These are phyloP conservation scores for Beaufortia kweichowensis DNA, from an alignment of 2,113 vertebrate genomes.

Conservation along the genomic window DNA sequence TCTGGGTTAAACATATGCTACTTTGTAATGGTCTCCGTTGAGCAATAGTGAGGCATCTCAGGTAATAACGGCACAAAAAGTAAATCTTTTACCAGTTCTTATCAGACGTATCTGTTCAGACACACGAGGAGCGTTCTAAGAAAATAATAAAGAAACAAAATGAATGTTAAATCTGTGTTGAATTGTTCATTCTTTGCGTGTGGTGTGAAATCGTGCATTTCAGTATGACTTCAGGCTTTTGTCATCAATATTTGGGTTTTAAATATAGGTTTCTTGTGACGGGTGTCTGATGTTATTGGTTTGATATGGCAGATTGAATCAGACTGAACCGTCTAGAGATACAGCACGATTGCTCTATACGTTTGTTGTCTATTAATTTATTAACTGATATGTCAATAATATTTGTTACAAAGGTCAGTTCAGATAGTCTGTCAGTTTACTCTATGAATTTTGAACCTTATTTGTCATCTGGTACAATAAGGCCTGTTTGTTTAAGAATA, in stretches of 20 bases:
- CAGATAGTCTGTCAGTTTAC: slow-evolving; percentile 13
- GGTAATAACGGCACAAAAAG: slow-evolving; percentile 37
- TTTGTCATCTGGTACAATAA: not conserved
- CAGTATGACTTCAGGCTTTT: not conserved
- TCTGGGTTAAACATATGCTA: slow-evolving; percentile 31
- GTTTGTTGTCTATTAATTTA: not conserved
- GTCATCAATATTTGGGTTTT: not conserved
- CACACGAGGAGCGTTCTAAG: not conserved
- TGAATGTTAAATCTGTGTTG: not conserved
- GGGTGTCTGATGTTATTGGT: not conserved
- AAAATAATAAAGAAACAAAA: not conserved
- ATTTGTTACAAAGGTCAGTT: not conserved
- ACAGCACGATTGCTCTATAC: not conserved
- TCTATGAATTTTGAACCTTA: not conserved
- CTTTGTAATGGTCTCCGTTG: slow-evolving; percentile 38
- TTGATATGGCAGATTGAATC: not conserved
- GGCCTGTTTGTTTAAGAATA: not conserved
- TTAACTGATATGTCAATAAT: slow-evolving; percentile 3
- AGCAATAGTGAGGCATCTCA: slow-evolving; percentile 45
- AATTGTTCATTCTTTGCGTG: no score
- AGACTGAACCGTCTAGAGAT: not conserved
- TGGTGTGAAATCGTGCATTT: not conserved
- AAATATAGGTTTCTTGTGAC: not conserved
- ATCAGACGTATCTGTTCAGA: not conserved
- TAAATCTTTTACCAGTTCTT: slow-evolving; percentile 48